phyloP scores from a whole-genome alignment of 2,888 invertebrate genomes.

The Ernsta delagoae region DNA sequence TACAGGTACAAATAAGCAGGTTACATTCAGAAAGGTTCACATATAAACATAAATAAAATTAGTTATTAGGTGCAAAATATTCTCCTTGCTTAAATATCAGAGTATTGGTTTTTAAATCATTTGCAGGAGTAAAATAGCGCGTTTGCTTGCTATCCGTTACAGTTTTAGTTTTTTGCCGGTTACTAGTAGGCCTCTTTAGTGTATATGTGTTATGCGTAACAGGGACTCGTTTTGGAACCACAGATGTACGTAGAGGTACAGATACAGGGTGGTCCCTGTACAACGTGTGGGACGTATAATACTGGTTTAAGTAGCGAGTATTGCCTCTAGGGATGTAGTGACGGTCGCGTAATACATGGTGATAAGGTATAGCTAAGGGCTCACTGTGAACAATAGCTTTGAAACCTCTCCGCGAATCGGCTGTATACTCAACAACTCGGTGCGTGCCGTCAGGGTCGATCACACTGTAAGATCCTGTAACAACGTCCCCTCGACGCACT shows the following conservation, averaged over 20 bases:
- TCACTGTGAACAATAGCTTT: conserved; percentile 79
- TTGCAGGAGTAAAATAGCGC: conserved; percentile 53
- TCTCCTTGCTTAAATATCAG: conserved; percentile 52
- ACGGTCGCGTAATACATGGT: conserved; percentile 10
- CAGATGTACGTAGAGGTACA: no score
- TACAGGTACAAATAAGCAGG: neutral
- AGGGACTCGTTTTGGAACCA: neutral
- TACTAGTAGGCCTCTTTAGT: neutral
- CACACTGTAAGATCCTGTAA: conserved; percentile 72
- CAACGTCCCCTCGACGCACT: conserved; percentile 66
- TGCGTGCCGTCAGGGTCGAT: conserved; percentile 76
- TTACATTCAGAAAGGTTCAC: neutral
- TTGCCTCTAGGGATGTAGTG: conserved; percentile 13
- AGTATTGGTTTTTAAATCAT: conserved; percentile 50
- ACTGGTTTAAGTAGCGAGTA: conserved; percentile 14
- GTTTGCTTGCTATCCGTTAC: conserved; percentile 27
- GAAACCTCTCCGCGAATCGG: conserved; percentile 81
- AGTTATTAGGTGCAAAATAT: conserved; percentile 61
- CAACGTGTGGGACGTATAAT: conserved; percentile 21
- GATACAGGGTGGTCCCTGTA: conserved; percentile 13
- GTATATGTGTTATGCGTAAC: no score
- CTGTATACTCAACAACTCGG: conserved; percentile 75
- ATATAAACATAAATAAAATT: neutral
- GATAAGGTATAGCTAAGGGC: conserved; percentile 49
- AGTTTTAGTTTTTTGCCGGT: conserved; percentile 9